Evolutionary conservation across 2,888 invertebrate species (phyloP).

Genomic region (Parnassius smintheus): DNA sequence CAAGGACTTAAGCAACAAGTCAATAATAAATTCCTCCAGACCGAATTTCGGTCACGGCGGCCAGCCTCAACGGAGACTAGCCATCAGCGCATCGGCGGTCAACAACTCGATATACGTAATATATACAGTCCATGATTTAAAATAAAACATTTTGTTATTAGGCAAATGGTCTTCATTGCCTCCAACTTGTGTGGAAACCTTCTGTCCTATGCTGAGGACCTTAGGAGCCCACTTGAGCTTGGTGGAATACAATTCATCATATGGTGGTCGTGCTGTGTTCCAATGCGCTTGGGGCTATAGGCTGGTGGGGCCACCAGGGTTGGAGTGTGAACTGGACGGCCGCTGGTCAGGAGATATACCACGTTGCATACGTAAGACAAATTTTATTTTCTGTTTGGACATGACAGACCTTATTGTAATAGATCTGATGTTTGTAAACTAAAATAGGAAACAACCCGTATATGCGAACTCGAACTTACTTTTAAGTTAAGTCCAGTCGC

Average conservation of each 20-base stretch:
- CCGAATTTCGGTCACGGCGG: no score
- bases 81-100: no score
- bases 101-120: no score
- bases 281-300: slow-evolving; percentile 92
- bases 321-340: slow-evolving; percentile 90
- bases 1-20: no score
- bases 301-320: slow-evolving; percentile 87
- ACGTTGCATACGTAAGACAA: slow-evolving; percentile 85
- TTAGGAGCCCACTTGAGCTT: slow-evolving; percentile 87
- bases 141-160: slow-evolving; percentile 39
- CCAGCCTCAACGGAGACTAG: no score
- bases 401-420: not conserved
- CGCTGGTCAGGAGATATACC: slow-evolving; percentile 90
- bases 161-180: slow-evolving; percentile 89
- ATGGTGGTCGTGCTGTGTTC: slow-evolving; percentile 90
- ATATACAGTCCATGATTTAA: no score
- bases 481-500: no score
- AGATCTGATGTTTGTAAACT: no score
- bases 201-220: slow-evolving; percentile 86
- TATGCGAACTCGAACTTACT: no score
- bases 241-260: slow-evolving; percentile 90
- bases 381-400: slow-evolving; percentile 6
- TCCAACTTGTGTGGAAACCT: slow-evolving; percentile 88
- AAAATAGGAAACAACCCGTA: no score
- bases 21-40: no score